These are phyloP conservation scores for Montifringilla adamsi DNA, from an alignment of 2,113 vertebrate genomes.

Conservation along the genomic window DNA sequence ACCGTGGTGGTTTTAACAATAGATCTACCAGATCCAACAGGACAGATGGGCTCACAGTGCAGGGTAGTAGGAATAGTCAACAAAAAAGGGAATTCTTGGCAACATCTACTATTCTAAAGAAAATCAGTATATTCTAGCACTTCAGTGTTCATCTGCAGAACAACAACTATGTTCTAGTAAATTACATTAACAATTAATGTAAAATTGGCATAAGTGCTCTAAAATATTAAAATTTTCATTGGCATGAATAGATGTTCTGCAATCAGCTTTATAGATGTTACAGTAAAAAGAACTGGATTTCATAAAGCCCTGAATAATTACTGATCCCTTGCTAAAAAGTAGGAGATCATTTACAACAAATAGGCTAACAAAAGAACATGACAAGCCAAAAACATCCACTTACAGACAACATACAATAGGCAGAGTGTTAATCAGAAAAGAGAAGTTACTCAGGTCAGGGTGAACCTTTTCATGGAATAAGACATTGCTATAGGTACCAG, in stretches of 20 bases:
- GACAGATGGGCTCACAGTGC: background rate
- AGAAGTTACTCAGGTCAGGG: background rate
- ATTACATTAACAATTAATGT: conserved; percentile 35
- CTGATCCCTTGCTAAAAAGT: background rate
- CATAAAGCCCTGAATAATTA: background rate
- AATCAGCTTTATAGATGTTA: conserved; percentile 24
- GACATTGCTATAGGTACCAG: background rate
- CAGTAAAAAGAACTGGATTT: conserved; percentile 34
- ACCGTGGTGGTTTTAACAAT: background rate
- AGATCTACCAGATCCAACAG: background rate
- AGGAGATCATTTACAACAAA: background rate
- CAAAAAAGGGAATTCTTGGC: background rate
- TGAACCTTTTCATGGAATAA: background rate
- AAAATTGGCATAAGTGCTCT: background rate
- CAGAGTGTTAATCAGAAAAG: background rate
- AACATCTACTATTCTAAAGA: background rate
- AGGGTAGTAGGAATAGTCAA: background rate
- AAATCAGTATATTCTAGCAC: background rate
- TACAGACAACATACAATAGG: background rate
- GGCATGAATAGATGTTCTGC: conserved; percentile 7
- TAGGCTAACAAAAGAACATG: background rate
- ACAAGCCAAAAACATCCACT: background rate
- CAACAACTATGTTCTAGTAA: background rate
- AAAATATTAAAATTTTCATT: conserved; percentile 43
- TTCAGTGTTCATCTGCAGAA: conserved; percentile 7